These are phyloP conservation scores for Machimus rusticus DNA, from an alignment of 2,888 invertebrate species.

Conservation along the genomic window DNA sequence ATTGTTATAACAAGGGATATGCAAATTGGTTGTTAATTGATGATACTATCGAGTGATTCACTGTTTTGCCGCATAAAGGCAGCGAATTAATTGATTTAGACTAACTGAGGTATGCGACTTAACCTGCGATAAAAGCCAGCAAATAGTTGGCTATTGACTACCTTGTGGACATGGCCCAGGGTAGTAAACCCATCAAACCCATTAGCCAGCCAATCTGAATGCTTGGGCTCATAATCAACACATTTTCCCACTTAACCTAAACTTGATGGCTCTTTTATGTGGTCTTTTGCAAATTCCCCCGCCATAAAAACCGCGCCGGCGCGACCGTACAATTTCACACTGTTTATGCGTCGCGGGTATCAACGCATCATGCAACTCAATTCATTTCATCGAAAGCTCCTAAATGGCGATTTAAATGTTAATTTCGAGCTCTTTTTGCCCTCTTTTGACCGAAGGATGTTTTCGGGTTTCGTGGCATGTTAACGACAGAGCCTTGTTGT, in stretches of 20 bases:
- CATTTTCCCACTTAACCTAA: constrained; percentile 1
- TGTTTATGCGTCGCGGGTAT: background rate
- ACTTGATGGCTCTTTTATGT: constrained; percentile 20
- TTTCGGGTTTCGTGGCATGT: constrained; percentile 14
- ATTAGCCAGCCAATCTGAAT: background rate
- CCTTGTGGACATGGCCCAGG: background rate
- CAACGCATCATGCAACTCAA: constrained; percentile 13
- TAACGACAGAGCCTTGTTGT: background rate
- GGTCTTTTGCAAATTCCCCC: constrained; percentile 18
- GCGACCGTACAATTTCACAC: background rate
- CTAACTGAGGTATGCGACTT: background rate
- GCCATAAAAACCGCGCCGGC: background rate
- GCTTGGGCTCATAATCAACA: background rate
- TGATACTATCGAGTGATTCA: background rate
- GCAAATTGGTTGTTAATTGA: background rate
- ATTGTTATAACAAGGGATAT: background rate
- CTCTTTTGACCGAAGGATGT: background rate
- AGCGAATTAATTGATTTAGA: background rate
- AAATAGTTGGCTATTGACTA: background rate
- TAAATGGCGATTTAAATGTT: constrained; percentile 27
- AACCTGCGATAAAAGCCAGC: background rate
- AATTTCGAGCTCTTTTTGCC: background rate
- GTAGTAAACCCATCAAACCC: background rate
- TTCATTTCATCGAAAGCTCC: constrained; percentile 10
- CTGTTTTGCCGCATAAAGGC: background rate